These are phyloP conservation scores for Sebastes variabilis DNA, from an alignment of 2,797 vertebrate species.

Conservation along the genomic window DNA sequence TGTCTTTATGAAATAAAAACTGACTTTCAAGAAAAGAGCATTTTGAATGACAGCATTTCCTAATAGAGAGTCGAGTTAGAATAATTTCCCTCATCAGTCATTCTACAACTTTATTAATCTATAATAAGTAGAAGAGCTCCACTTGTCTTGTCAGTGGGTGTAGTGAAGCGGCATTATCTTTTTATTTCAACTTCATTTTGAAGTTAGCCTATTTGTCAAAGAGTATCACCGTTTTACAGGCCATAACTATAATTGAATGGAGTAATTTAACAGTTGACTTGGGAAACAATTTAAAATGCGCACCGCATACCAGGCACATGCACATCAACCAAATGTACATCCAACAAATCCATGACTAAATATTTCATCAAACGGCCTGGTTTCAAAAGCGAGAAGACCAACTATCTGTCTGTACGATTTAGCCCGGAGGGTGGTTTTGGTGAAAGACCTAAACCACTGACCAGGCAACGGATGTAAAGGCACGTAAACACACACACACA, in stretches of 20 bases:
- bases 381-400: neutral
- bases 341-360: neutral
- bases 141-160: constrained; percentile 11
- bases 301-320: neutral
- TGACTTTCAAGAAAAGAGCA: neutral
- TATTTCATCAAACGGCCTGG: neutral
- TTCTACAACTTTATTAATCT: neutral
- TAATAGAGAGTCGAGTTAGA: neutral
- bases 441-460: neutral
- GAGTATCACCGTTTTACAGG: constrained; percentile 3
- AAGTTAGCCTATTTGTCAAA: constrained; percentile 14
- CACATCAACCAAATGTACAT: neutral
- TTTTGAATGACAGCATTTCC: neutral
- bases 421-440: neutral
- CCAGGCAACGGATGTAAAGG: neutral
- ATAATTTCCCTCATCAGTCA: neutral
- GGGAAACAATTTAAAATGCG: neutral
- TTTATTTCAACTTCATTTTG: neutral
- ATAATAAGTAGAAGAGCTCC: neutral
- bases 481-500: neutral
- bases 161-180: constrained; percentile 9
- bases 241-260: constrained; percentile 5
- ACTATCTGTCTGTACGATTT: neutral
- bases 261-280: constrained; percentile 32
- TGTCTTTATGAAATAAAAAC: neutral